Base-by-base conservation (phyloP, 2,797 vertebrate species). In the Pristis pectinata region DNA sequence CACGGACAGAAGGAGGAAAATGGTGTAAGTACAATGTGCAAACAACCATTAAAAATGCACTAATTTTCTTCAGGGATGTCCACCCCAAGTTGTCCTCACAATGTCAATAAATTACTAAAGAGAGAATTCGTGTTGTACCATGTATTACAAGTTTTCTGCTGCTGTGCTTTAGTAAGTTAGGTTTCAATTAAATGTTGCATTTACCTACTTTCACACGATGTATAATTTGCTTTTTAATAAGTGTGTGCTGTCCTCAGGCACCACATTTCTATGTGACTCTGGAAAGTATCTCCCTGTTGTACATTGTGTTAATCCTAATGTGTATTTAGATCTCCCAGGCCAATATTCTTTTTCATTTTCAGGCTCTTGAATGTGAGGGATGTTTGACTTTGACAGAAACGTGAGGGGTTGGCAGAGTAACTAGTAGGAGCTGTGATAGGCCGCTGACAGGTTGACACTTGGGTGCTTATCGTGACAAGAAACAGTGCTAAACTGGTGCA, bases 401-500 rank as follows among this genome's bases (percentile, higher is more conserved):
- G 94, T 11, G 82, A 53, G 6, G 59, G n/a, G 67, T 85, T 95
- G 95, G 34, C 22, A 13, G 91, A 27, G 11, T 83, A 94, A 34
- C 37, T 89, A 59, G 94, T 4, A 0, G 44, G 49, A 74, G 95
- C 95, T 95, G 94, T 95, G 94, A 82, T 0, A 94, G 96, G 96
- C 96, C 96, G 96, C 95, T 94, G 94, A 94, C 96, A 95, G 85
- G 95, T 95, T 95, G 95, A 96, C 95, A 95, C 94, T 95, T 94
- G 95, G 95, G 94, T 94, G 30, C 94, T 95, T 93, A 95, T 95
- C 95, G 96, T 96, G 96, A 96, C 70, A 37, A 96, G 96, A 97
- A 95, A 94, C 95, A 96, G 95, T 95, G 96, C 91, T 95, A 94
- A 95, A 85, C 94, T 19, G 92, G 41, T 94, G 94, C 95, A 95